Base-by-base conservation (phyloP, 2,113 vertebrate species). In the Malaclemys terrapin region DNA sequence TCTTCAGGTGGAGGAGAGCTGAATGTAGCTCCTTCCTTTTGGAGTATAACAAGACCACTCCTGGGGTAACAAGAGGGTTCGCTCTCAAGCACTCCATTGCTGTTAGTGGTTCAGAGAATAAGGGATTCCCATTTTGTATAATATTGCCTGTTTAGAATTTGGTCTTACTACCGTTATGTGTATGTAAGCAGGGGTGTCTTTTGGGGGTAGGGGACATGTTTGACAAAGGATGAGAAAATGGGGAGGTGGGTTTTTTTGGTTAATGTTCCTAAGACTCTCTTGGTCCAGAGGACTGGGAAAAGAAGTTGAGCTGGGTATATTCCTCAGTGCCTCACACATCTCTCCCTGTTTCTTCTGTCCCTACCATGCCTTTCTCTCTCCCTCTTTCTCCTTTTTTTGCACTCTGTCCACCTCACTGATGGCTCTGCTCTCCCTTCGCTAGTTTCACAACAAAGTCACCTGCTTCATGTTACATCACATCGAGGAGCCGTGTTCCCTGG, bases 401-500 rank as follows among this genome's bases (percentile, higher is more conserved):
- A 81, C 27, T 54, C 42, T 29, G 52, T 88, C 24, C 56, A 45
- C 49, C 6, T 52, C 11, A 5, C 84, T 57, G 54, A 25, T 89
- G 5, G 92, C 52, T 84, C 85, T 79, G 1, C 31, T 90, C 89
- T 93, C 13, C 5, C 94, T 96, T 89, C 95, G 91, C 47, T 96
- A 99, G 99, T 99, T 99, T 98, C 99, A 99, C 98, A 99, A 99
- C 96, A 99, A 99, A 98, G 99, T 99, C 97, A 99, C 99, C 91
- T 99, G 99, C 98, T 99, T 99, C 98, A 99, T 99, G 99, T 98
- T 99, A 94, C 99, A 99, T 93, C 99, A 99, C 96, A 99, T 99
- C 1, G 99, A 99, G 98, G 99, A 99, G 98, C 99, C 99, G 1
- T 99, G 99, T 97, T 99, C 99, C 31, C 98, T 99, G 92, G 99